These are phyloP conservation scores for Diploptera punctata DNA, from an alignment of 2,888 invertebrate species.

Conservation along the genomic window DNA sequence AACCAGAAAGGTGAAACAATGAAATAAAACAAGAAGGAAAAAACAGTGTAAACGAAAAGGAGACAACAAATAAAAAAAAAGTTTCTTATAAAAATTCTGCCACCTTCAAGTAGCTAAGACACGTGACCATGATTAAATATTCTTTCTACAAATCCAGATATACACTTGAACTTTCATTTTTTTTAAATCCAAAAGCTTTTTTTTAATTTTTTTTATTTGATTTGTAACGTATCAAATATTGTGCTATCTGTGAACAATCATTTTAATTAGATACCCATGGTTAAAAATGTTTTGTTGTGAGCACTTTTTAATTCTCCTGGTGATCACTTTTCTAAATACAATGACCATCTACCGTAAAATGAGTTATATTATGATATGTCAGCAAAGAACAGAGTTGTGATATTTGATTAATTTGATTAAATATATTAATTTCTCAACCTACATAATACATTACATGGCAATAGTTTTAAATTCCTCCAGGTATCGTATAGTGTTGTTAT, in stretches of 20 bases:
- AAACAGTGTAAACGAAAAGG: too few relatives aligned
- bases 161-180: not conserved
- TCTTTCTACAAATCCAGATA: not conserved
- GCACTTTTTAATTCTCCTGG: not conserved
- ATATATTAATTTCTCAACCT: not conserved
- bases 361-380: constrained; percentile 1
- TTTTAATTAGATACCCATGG: not conserved
- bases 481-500: constrained; percentile 9
- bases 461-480: too few relatives aligned
- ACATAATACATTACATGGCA: not conserved
- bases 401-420: not conserved
- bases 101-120: too few relatives aligned
- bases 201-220: too few relatives aligned
- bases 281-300: not conserved
- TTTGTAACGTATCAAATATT: not conserved
- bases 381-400: not conserved
- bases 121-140: not conserved
- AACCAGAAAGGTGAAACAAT: too few relatives aligned
- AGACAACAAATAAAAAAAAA: too few relatives aligned
- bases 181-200: not conserved
- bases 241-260: not conserved
- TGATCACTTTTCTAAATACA: not conserved
- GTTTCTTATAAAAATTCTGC: too few relatives aligned
- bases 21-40: too few relatives aligned
- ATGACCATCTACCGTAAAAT: not conserved